Evolutionary conservation across 2,888 invertebrate species (phyloP).

Genomic region (Bimastos eiseni): DNA sequence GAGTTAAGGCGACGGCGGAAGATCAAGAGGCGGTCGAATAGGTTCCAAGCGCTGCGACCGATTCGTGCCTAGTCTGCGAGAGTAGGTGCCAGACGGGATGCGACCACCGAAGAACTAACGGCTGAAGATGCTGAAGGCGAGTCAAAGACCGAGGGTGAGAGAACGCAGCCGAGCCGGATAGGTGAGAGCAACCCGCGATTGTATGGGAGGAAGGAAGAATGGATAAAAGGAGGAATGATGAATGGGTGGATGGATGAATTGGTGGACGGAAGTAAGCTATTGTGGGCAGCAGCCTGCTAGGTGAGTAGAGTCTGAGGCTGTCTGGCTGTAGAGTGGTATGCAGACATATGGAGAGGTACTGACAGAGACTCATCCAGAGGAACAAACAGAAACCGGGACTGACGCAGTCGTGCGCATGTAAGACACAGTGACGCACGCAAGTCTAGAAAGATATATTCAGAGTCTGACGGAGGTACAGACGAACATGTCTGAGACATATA

Average conservation of each 20-base stretch:
- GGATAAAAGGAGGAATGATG: slow-evolving; percentile 1
- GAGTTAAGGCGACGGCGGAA: neutral
- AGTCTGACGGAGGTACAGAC: too few species aligned
- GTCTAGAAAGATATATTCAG: too few species aligned
- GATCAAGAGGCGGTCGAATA: neutral
- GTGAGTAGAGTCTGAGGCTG: neutral
- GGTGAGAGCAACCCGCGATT: neutral
- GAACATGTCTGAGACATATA: too few species aligned
- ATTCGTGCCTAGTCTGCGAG: neutral
- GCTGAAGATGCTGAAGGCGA: neutral
- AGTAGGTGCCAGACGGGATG: neutral
- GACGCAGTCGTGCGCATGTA: too few species aligned
- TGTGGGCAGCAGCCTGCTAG: neutral
- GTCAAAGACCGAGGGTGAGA: neutral
- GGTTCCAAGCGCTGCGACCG: neutral
- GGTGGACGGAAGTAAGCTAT: neutral
- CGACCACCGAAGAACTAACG: neutral
- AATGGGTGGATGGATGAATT: neutral
- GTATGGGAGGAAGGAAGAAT: neutral
- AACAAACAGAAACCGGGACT: neutral
- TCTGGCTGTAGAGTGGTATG: neutral
- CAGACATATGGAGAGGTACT: neutral
- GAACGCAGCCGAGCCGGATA: neutral
- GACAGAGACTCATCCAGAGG: neutral
- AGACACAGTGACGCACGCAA: too few species aligned